These are phyloP conservation scores for Anguilla anguilla DNA, from an alignment of 2,797 vertebrate genomes.

Conservation along the genomic window DNA sequence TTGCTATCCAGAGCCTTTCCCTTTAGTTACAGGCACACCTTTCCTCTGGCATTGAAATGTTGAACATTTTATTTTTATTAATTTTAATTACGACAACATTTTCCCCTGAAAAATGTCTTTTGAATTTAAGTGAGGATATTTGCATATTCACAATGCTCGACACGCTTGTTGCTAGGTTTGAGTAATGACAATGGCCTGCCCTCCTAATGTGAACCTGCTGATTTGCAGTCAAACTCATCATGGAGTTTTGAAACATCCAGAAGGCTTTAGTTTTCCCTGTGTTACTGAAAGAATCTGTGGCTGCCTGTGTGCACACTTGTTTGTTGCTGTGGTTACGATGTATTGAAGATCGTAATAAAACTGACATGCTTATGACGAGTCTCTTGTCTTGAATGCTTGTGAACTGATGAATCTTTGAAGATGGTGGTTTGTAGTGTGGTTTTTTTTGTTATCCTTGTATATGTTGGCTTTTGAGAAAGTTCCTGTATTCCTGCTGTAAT, in stretches of 20 bases:
- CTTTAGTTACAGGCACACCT: neutral
- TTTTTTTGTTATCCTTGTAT: neutral
- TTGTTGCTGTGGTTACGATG: neutral
- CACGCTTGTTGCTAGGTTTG: neutral
- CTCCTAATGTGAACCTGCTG: neutral
- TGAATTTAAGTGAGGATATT: neutral
- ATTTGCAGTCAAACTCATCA: neutral
- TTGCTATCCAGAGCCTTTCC: neutral
- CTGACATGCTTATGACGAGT: neutral
- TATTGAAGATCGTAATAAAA: conserved; percentile 16
- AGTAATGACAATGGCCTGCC: neutral
- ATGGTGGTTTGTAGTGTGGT: neutral
- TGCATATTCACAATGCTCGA: neutral
- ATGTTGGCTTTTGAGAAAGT: neutral
- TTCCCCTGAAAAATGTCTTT: neutral
- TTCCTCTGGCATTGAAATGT: too few relatives aligned
- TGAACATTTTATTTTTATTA: too few relatives aligned
- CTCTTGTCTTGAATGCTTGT: neutral
- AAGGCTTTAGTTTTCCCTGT: neutral
- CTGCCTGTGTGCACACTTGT: neutral
- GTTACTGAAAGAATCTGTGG: neutral
- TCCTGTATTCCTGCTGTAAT: neutral
- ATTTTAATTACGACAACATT: neutral
- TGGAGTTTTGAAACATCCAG: neutral
- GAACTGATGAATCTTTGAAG: neutral